Evolutionary conservation across 2,797 vertebrate species (phyloP), one percentile per base, ranked within the genome.

Genomic region (Parauchenoglanis ngamensis): DNA sequence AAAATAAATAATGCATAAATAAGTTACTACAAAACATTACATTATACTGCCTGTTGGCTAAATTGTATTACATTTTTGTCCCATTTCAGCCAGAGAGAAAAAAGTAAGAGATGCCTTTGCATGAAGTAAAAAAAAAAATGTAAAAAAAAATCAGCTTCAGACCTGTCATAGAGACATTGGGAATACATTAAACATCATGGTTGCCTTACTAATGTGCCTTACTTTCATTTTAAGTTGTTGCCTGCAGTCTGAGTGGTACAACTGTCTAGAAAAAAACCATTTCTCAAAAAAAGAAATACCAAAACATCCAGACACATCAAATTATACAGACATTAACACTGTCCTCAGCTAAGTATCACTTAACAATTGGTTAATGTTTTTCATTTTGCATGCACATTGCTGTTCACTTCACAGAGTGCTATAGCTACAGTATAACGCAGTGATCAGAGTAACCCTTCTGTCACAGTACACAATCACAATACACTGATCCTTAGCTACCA

Each of bases 271-370:
- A 80, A 31, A 61, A 59, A 82, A 28, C 13, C 13, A n/a, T 28
- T 65, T 65, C 15, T 82, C 25, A n/a, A 63, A 23, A 63, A 61
- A 46, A 23, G 12, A 31, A 31, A 31, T 31, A 31, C 23, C 49
- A 68, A 56, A 19, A 83, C 49, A 40, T 31, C 40, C 67, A 84
- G 67, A 72, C 82, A 83, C 46, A 83, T 67, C 17, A 72, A 54
- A 84, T 84, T 84, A 35, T 17, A 72, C 49, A 84, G 49, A 72
- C 65, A 40, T 7, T 25, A 70, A 11, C 46, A 31, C 17, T 8
- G 65, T 56, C 67, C 19, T 72, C 31, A 84, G 63, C 46, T 54
- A 83, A 68, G 28, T 0, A 72, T 54, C 82, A 72, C 49, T 84
- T 56, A 56, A n/a, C 82, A 44, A 21, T 21, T 44, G 23, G 21